A percentile compares a stretch with the other conserved stretches of the same genome.
Conservation (phyloP, 2,113 vertebrate species). For the Aspidoscelis tigris region DNA sequence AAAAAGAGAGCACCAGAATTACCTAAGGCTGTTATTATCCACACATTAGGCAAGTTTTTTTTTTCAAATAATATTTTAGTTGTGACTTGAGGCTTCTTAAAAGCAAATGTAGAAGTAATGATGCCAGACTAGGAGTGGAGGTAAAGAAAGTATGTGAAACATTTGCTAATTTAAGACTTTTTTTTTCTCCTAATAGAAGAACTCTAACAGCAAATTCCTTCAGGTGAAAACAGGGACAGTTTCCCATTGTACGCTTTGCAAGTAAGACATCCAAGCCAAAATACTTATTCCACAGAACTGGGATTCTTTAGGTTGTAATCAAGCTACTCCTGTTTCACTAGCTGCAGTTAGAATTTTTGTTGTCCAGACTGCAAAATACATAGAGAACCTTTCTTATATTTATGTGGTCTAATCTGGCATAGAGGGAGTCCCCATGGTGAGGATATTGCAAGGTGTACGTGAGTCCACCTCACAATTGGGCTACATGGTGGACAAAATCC, state of each 20-base stretch:
- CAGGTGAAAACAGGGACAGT: conserved; percentile 3
- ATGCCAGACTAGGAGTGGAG: not conserved
- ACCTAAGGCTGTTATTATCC: not conserved
- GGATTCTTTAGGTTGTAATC: not conserved
- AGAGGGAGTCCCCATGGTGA: too few species aligned
- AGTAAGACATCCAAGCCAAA: not conserved
- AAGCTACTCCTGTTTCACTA: not conserved
- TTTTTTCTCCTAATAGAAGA: conserved; percentile 3
- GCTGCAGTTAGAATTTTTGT: not conserved
- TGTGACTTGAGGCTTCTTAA: not conserved
- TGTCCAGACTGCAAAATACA: not conserved
- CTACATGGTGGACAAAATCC: too few species aligned
- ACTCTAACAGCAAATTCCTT: not conserved
- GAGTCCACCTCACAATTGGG: too few species aligned
- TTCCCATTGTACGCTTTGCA: not conserved
- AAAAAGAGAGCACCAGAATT: too few species aligned
- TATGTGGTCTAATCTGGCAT: too few species aligned
- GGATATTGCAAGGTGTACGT: too few species aligned
- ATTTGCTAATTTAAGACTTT: conserved; percentile 24
- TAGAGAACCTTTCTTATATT: not conserved
- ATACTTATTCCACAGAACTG: not conserved
- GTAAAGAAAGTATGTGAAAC: not conserved
- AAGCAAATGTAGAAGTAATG: conserved; percentile 6
- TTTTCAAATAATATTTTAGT: not conserved
- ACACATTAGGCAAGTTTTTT: not conserved